A percentile compares a stretch with the other conserved stretches of the same genome.
These are phyloP conservation scores for Haliclystus octoradiatus DNA, from an alignment of 30 jellyfish, hydroid and myxozoan species.

Conservation along the genomic window DNA sequence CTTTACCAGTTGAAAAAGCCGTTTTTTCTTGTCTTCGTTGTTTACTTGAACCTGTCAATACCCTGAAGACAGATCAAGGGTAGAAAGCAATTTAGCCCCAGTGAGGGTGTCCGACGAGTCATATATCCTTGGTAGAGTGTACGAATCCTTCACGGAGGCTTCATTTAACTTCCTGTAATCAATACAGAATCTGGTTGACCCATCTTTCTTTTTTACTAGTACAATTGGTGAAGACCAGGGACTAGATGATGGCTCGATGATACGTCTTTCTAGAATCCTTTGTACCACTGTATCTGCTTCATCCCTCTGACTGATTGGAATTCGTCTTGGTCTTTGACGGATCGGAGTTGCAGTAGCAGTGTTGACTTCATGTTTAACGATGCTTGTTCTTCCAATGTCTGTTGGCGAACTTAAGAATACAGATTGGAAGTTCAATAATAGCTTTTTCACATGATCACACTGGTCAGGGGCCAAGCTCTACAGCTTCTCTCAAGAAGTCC, in stretches of 20 bases:
- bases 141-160: background rate
- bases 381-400: constrained; percentile 4
- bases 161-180: constrained; percentile 18
- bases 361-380: constrained; percentile 21
- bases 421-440: background rate
- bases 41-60: background rate
- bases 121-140: background rate
- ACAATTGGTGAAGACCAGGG: constrained; percentile 49
- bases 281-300: constrained; percentile 15
- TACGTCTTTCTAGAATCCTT: constrained; percentile 38
- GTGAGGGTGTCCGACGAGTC: background rate
- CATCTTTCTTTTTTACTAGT: constrained; percentile 53
- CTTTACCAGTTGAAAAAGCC: constrained; percentile 3
- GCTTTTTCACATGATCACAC: background rate
- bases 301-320: constrained; percentile 28
- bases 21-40: background rate
- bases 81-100: constrained; percentile 1
- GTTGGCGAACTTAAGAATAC: background rate
- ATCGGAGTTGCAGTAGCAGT: constrained; percentile 40
- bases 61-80: constrained; percentile 2
- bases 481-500: background rate
- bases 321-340: constrained; percentile 33
- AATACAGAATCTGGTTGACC: constrained; percentile 24
- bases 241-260: constrained; percentile 15
- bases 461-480: background rate